phyloP scores from a whole-genome alignment of 2,888 invertebrate genomes.

The Pheosia tremula region DNA sequence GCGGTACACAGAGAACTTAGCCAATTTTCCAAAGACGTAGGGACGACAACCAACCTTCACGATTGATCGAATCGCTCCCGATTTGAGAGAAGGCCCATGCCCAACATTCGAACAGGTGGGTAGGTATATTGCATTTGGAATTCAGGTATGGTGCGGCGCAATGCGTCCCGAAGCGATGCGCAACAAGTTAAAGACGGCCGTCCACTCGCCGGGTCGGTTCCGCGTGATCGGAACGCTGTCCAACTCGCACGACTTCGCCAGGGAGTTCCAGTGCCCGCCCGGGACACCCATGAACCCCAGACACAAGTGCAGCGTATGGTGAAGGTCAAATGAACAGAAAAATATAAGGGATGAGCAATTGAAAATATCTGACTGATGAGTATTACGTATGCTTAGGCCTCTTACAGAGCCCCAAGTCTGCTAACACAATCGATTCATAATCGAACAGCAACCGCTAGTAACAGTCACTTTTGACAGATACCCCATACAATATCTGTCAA shows the following conservation, averaged over 20 bases:
- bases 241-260: conserved; percentile 90
- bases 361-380: too few species aligned
- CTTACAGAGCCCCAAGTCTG: too few species aligned
- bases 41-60: too few species aligned
- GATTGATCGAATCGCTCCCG: too few species aligned
- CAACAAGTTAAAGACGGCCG: conserved; percentile 92
- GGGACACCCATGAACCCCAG: conserved; percentile 92
- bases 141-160: conserved; percentile 90
- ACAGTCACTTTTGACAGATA: too few species aligned
- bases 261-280: conserved; percentile 87
- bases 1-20: too few species aligned
- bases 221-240: conserved; percentile 92
- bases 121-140: neutral
- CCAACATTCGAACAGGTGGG: neutral
- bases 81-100: neutral
- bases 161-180: conserved; percentile 92
- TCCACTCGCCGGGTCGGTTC: conserved; percentile 93
- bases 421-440: too few species aligned
- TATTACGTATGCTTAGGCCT: too few species aligned
- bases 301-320: conserved; percentile 92
- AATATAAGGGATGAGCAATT: neutral
- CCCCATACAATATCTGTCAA: too few species aligned
- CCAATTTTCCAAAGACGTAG: too few species aligned
- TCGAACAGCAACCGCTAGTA: too few species aligned
- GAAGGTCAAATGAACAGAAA: conserved; percentile 15